Base-by-base conservation (phyloP, 2,888 invertebrate genomes). In the Cataglyphis altisquamis region DNA sequence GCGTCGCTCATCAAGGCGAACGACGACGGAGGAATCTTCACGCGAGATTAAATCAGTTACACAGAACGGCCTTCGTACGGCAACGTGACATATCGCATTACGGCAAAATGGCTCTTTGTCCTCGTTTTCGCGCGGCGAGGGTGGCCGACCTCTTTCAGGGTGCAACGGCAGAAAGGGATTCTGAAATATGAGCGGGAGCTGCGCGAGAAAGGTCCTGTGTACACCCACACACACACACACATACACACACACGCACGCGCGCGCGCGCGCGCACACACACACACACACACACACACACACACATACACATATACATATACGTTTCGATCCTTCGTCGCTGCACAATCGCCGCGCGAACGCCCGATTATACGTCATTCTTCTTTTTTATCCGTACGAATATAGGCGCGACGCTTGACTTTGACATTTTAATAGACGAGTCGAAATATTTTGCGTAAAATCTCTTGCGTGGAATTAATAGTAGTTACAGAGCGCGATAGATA, bases 11-110 rank as follows among this genome's bases (percentile, higher is more conserved):
- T 75, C 75, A 78, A 21, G 32, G 57, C n/a, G 55, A 67, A 15
- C 32, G 68, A 68, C 70, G 80, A 73, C 66, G 83, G 39, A 36
- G 85, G 63, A 81, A 86, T 86, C 75, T 52, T 52, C 82, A 63
- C 72, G 82, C 60, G 10, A 84, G 84, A 89, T 89, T 87, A 89
- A 89, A 89, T 89, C 86, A 83, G 82, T 77, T 89, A 84, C 75
- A 89, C 72, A 82, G 84, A 87, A 84, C 83, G 78, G 75, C 77
- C 72, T 52, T 62, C 66, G 57, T 45, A 36, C 48, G 52, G 64
- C 66, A 60, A 83, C 84, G 83, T 87, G 81, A 89, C 86, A 75
- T 89, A 87, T 89, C 89, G 80, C 83, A 84, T 89, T 87, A 83
- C 84, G 60, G 78, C 70, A 85, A 87, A 89, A 87, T 83, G 84